These are phyloP conservation scores for Leptinotarsa rubiginosa DNA, from an alignment of 2,888 invertebrate species.

Conservation along the genomic window DNA sequence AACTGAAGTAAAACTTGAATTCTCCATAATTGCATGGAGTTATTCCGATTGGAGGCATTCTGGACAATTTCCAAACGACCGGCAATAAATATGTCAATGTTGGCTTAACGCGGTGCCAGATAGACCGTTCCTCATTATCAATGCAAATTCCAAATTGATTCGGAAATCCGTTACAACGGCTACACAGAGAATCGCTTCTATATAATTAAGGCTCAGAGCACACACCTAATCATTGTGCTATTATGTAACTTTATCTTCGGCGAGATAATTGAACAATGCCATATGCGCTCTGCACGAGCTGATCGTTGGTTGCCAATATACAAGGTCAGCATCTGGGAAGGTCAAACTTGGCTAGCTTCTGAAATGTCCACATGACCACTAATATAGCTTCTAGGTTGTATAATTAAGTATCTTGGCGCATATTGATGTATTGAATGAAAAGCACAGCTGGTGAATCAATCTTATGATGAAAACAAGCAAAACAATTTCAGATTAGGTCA, in stretches of 20 bases:
- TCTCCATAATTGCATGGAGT: slow-evolving; percentile 1
- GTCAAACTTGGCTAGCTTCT: not conserved
- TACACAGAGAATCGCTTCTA: slow-evolving; percentile 24
- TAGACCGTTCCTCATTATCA: slow-evolving; percentile 26
- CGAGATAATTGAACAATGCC: slow-evolving; percentile 29
- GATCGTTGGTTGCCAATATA: not conserved
- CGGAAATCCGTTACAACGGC: slow-evolving; percentile 33
- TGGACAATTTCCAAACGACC: slow-evolving; percentile 18
- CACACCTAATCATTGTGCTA: slow-evolving; percentile 31
- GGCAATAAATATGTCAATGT: slow-evolving; percentile 16
- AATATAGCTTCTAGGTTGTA: too few species aligned
- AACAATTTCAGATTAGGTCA: too few species aligned
- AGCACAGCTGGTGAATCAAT: too few species aligned
- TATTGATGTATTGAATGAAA: too few species aligned
- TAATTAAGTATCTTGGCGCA: too few species aligned
- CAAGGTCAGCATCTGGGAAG: not conserved
- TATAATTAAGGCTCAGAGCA: slow-evolving; percentile 22
- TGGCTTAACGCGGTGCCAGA: slow-evolving; percentile 2
- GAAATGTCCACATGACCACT: too few species aligned
- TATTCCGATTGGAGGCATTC: not conserved
- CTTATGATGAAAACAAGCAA: too few species aligned
- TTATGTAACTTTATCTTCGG: slow-evolving; percentile 28
- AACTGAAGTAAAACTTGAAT: not conserved
- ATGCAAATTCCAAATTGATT: slow-evolving; percentile 35
- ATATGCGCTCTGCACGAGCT: slow-evolving; percentile 2